These are phyloP conservation scores for Notospermus geniculatus DNA, from an alignment of 1,140 invertebrate species.

Conservation along the genomic window DNA sequence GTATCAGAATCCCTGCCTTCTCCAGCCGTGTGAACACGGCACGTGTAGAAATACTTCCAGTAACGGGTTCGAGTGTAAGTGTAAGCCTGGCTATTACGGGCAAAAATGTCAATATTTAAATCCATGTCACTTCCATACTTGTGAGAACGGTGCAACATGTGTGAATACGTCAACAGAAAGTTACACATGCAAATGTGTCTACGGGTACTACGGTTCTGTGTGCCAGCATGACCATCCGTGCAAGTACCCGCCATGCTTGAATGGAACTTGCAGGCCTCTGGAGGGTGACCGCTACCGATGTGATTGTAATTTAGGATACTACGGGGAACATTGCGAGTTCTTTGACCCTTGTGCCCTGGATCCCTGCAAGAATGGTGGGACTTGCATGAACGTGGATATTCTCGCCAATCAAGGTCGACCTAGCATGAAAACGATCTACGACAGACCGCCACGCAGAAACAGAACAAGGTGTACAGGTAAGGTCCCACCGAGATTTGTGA, in stretches of 20 bases:
- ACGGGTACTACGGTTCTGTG: constrained; percentile 30
- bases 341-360: constrained; percentile 23
- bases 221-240: constrained; percentile 39
- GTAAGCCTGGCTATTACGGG: constrained; percentile 47
- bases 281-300: constrained; percentile 23
- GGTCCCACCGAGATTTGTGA: constrained; percentile 16
- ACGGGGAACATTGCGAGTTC: constrained; percentile 21
- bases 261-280: constrained; percentile 6
- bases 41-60: constrained; percentile 27
- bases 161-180: constrained; percentile 15
- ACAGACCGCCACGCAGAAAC: too few relatives aligned
- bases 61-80: constrained; percentile 42
- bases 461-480: constrained; percentile 22
- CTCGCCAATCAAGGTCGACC: not conserved
- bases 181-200: constrained; percentile 35
- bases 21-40: constrained; percentile 29
- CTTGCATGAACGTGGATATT: constrained; percentile 25
- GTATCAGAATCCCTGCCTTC: constrained; percentile 27
- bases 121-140: constrained; percentile 40
- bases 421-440: too few relatives aligned
- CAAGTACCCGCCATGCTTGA: constrained; percentile 20
- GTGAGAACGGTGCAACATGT: constrained; percentile 34
- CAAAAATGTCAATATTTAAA: constrained; percentile 46
- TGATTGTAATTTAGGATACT: constrained; percentile 24
- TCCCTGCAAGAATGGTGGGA: constrained; percentile 35